Conservation (phyloP, 2,797 vertebrate species). For the Oreonectes daqikongensis region DNA sequence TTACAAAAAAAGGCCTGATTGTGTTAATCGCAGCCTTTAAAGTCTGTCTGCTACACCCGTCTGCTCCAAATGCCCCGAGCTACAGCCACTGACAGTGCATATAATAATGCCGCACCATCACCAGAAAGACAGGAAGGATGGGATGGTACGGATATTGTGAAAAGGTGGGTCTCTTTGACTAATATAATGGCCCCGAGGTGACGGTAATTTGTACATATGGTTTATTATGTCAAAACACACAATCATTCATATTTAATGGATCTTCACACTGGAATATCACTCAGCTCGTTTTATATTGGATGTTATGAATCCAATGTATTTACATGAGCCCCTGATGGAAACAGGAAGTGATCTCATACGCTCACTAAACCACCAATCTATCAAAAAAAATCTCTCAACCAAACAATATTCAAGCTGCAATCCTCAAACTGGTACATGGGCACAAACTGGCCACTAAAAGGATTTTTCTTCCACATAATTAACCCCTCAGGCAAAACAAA, state of each 20-base stretch:
- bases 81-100: conserved; percentile 15
- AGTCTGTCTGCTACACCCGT: conserved; percentile 35
- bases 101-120: conserved; percentile 30
- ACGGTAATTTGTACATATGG: conserved; percentile 23
- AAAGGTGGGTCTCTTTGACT: conserved; percentile 33
- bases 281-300: neutral
- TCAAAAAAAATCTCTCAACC: too few species aligned
- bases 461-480: conserved; percentile 32
- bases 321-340: conserved; percentile 11
- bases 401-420: neutral
- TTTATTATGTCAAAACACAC: conserved; percentile 13
- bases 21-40: conserved; percentile 46
- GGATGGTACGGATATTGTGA: conserved; percentile 30
- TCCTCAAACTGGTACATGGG: conserved; percentile 5
- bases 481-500: conserved; percentile 34
- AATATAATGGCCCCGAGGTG: conserved; percentile 14
- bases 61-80: conserved; percentile 35
- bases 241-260: conserved; percentile 2
- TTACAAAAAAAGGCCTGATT: conserved; percentile 37
- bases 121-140: conserved; percentile 40
- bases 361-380: too few species aligned
- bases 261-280: neutral
- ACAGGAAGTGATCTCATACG: conserved; percentile 19
- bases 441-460: conserved; percentile 24
- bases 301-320: conserved; percentile 10